Evolutionary conservation across 1,140 invertebrate species (phyloP), one percentile per base, ranked within the genome.

Genomic region (Panagrolaimus sp.): DNA sequence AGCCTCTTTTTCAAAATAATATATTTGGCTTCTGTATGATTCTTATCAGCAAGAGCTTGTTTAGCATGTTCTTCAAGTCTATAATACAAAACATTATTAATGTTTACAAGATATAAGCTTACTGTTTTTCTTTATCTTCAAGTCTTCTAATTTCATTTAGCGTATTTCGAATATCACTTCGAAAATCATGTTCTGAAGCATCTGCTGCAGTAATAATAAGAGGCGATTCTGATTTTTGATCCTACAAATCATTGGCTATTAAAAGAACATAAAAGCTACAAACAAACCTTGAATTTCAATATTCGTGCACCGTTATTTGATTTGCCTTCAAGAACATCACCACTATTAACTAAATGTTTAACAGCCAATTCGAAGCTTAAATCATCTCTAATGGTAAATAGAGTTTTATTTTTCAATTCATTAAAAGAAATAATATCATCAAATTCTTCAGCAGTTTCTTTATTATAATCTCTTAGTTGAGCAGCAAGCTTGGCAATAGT

Each of bases 121-220:
- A 67, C 71, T 48, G 65, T 57, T 0, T 67, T 72, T 38, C 31
- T 64, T 70, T 68, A 5, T 71, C 45, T 45, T 80, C 79, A 20
- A 72, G 64, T 20, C 61, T 64, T 25, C 65, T 65, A 38, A 80
- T 76, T 11, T 83, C 81, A 16, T 47, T 31, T 14, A 78, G 74
- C 3, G 83, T 25, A 42, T 69, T 73, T 9, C 9, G 48, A 75
- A 80, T 76, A 20, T 71, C 73, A 44, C 70, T 53, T 1, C 72
- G 65, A 11, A 80, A 57, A 13, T 82, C 72, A 57, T 83, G 81
- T 7, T 81, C 78, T 20, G 72, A 73, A 14, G 78, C 81, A 63
- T 80, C 78, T n/a, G 70, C 73, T 46, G 75, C 72, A 9, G 80
- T 83, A 57, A 80, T 78, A 43, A 78, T 74, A 38, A 73, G 74